Evolutionary conservation across 2,888 invertebrate genomes (phyloP).

Genomic region (Exephanes ischioxanthus): DNA sequence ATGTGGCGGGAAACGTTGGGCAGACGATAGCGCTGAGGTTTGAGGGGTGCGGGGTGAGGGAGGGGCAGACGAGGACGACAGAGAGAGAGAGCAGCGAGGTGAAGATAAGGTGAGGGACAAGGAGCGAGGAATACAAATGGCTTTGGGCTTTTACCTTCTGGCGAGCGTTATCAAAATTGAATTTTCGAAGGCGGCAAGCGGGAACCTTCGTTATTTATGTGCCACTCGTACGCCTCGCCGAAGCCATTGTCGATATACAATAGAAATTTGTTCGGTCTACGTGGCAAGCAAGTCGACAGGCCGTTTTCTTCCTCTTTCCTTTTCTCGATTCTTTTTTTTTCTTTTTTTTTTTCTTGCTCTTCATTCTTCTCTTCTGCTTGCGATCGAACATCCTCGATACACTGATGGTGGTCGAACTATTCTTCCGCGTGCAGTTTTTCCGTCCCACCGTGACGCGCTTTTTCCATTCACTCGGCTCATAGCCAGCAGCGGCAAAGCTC

Average conservation of each 20-base stretch:
- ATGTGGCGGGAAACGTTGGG: constrained; percentile 42
- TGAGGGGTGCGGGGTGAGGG: background rate
- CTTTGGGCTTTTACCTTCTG: constrained; percentile 70
- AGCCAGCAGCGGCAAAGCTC: constrained; percentile 31
- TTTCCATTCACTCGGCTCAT: constrained; percentile 38
- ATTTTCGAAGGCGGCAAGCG: constrained; percentile 74
- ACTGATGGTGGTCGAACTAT: background rate
- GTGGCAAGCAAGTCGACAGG: constrained; percentile 74
- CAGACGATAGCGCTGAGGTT: background rate
- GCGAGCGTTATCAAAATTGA: constrained; percentile 80
- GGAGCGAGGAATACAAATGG: constrained; percentile 71
- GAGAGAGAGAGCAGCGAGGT: background rate
- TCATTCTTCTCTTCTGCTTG: constrained; percentile 19
- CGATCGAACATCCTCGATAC: constrained; percentile 23
- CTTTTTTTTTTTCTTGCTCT: background rate
- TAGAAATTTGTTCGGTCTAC: constrained; percentile 79
- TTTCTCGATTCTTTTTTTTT: constrained; percentile 6
- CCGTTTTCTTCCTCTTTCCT: constrained; percentile 42
- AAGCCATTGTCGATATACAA: constrained; percentile 78
- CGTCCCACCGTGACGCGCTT: constrained; percentile 12
- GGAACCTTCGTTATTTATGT: constrained; percentile 78
- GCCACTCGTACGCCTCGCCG: constrained; percentile 71
- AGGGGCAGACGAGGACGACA: background rate
- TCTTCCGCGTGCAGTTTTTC: constrained; percentile 22
- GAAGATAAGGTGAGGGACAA: constrained; percentile 23